These are phyloP conservation scores for Aphis gossypii DNA, from an alignment of 1,140 invertebrate species.

Conservation along the genomic window DNA sequence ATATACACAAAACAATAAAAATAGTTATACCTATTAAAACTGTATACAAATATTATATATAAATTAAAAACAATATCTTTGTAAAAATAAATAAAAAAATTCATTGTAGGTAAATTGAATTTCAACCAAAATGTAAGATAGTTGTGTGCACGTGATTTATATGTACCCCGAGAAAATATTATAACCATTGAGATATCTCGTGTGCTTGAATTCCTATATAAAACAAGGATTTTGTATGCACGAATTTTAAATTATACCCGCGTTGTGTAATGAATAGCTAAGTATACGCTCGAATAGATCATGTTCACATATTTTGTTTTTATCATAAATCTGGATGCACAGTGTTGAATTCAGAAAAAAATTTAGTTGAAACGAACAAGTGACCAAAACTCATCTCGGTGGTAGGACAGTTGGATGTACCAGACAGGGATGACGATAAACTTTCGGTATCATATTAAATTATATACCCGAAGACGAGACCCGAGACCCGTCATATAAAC, in stretches of 20 bases:
- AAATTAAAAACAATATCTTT: background rate
- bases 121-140: background rate
- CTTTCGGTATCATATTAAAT: background rate
- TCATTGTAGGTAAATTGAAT: background rate
- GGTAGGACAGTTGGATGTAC: background rate
- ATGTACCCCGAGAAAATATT: background rate
- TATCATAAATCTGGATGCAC: background rate
- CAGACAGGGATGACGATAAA: background rate
- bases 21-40: background rate
- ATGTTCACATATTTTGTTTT: background rate
- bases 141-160: too few relatives aligned
- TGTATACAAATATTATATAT: background rate
- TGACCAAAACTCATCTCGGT: background rate
- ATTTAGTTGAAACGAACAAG: background rate
- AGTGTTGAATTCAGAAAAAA: background rate
- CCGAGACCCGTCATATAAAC: background rate
- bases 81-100: background rate
- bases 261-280: background rate
- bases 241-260: too few relatives aligned
- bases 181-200: background rate
- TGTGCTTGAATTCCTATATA: background rate
- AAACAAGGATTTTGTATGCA: background rate
- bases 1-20: background rate
- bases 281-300: background rate
- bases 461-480: background rate